Conservation (phyloP, 2,797 vertebrate species). For the Ceryle rudis region DNA sequence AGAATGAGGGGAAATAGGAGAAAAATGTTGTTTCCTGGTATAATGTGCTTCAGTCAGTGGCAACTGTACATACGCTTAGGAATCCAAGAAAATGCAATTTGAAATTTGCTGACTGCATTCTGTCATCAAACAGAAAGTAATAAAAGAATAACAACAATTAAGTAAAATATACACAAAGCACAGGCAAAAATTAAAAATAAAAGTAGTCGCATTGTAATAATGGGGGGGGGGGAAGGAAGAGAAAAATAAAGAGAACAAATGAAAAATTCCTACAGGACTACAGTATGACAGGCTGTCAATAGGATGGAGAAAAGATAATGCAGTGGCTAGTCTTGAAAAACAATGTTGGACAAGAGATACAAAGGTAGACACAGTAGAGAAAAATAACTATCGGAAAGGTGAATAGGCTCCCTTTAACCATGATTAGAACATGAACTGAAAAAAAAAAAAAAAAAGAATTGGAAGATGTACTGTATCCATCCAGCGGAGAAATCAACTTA, state of each 20-base stretch:
- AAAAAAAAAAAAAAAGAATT: not conserved
- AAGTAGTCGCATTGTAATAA: not conserved
- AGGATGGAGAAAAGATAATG: not conserved
- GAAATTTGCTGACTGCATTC: not conserved
- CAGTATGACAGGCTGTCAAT: not conserved
- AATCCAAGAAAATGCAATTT: not conserved
- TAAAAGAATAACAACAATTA: not conserved
- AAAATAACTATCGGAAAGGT: not conserved
- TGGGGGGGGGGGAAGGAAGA: fast-evolving
- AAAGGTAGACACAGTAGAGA: not conserved
- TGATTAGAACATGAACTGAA: not conserved
- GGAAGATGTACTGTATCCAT: not conserved
- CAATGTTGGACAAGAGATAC: not conserved
- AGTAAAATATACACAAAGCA: not conserved
- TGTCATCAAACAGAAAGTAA: not conserved
- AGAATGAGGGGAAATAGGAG: not conserved
- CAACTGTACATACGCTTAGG: not conserved
- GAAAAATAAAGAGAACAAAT: not conserved
- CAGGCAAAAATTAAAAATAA: not conserved
- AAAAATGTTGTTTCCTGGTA: not conserved
- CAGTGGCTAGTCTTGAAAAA: not conserved
- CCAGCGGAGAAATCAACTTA: not conserved
- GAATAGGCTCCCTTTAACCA: not conserved
- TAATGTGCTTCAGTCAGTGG: not conserved
- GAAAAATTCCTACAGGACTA: not conserved